Conservation (phyloP, 2,888 invertebrate species). For the Caenorhabditis virilis region DNA sequence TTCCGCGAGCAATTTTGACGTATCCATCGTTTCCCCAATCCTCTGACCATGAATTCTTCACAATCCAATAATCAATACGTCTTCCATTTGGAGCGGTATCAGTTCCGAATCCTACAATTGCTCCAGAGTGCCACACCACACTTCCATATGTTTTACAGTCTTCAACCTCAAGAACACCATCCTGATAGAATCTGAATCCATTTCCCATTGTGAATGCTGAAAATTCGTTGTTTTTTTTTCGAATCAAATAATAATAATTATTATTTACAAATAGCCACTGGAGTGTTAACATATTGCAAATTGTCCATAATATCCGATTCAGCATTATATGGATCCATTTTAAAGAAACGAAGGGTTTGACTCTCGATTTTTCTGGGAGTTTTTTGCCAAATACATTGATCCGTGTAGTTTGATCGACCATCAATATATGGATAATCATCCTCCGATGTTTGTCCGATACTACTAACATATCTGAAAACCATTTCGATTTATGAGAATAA, state of each 20-base stretch:
- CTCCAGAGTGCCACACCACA: conserved; percentile 22
- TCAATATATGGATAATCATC: conserved; percentile 16
- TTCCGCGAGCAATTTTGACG: no score
- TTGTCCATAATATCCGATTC: conserved; percentile 9
- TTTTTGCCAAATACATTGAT: conserved; percentile 8
- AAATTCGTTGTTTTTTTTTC: not conserved
- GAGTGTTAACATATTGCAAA: conserved; percentile 5
- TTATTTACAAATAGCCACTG: conserved; percentile 11
- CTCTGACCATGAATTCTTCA: no score
- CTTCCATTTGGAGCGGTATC: no score
- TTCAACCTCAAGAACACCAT: no score
- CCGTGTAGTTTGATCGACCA: conserved; percentile 23
- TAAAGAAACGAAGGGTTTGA: not conserved
- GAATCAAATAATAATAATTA: no score
- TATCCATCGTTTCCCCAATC: no score
- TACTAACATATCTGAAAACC: conserved; percentile 8
- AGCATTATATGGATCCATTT: conserved; percentile 9
- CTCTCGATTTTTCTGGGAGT: not conserved
- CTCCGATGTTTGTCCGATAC: conserved; percentile 8
- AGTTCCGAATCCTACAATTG: conserved; percentile 17
- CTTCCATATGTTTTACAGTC: no score
- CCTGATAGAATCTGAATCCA: no score
- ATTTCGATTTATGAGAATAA: no score
- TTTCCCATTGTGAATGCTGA: no score
- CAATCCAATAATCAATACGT: no score